These are phyloP conservation scores for Neoarius graeffei DNA, from an alignment of 2,113 vertebrate species.

Conservation along the genomic window DNA sequence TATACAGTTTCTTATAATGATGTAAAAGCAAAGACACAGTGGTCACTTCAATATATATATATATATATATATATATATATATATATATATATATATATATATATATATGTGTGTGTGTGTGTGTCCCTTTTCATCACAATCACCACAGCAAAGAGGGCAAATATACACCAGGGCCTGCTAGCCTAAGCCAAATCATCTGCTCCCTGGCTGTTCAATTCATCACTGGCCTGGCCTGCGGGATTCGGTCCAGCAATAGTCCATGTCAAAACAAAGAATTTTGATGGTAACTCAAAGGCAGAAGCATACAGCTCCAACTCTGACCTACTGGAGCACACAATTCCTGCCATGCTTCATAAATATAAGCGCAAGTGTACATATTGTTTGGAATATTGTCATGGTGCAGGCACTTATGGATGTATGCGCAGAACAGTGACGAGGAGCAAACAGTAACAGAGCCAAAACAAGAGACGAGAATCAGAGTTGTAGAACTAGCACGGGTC, in stretches of 20 bases:
- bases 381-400: no score
- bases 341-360: not conserved
- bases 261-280: conserved; percentile 52
- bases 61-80: fast-evolving
- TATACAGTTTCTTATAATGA: conserved; percentile 1
- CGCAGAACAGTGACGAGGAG: no score
- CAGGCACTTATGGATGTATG: no score
- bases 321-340: not conserved
- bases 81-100: no score
- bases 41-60: no score
- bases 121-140: conserved; percentile 40
- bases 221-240: conserved; percentile 50
- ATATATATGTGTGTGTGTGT: not conserved
- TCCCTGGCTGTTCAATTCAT: conserved; percentile 49
- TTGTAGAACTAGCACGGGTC: no score
- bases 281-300: conserved; percentile 35
- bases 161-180: conserved; percentile 29
- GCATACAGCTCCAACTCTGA: conserved; percentile 11
- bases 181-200: conserved; percentile 40
- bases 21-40: not conserved
- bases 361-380: not conserved
- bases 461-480: no score
- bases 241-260: conserved; percentile 42
- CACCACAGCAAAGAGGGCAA: conserved; percentile 35
- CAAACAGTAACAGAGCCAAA: no score